Evolutionary conservation across 2,113 vertebrate species (phyloP), one percentile per base, ranked within the genome.

Genomic region (Macrotus californicus): DNA sequence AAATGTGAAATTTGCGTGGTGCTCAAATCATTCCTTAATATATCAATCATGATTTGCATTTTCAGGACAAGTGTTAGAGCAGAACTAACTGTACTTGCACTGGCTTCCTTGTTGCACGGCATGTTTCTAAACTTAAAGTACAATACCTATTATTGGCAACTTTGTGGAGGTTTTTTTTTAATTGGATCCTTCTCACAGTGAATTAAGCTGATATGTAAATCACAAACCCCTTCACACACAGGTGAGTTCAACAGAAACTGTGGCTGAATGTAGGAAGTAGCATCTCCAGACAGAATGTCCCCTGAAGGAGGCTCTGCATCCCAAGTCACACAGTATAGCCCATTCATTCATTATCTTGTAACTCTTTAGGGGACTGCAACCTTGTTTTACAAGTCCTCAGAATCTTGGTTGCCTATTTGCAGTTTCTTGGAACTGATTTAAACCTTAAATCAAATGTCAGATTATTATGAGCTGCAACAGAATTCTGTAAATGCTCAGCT

Each of bases 381-480:
- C 50, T 80, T 76, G 31, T 90, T 92, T 79, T 87, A 61, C 29
- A 96, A 72, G 87, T 96, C 82, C n/a, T 79, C 88, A 94, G 85
- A 94, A 54, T 94, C 66, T 50, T 94, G 11, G 6, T 48, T 90
- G 87, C 77, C 84, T 12, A 0, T 97, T 95, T 95, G 59, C 79
- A 93, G n/a, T 26, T 84, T 86, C 83, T 89, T 91, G 24, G 50
- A 96, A 92, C 0, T 6, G 87, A 36, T 88, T 76, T 80, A 29
- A 34, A 77, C 66, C 85, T 94, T 87, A 96, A 94, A 96, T 96
- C 85, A 4, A 19, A 93, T 91, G 76, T 82, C 56, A 97, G 56
- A 50, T 97, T 95, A 89, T 96, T 93, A 86, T 87, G 85, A 96
- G 36, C 92, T 94, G 76, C 89, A 95, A 81, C 72, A 87, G 72